Evolutionary conservation across 2,888 invertebrate species (phyloP), one percentile per base, ranked within the genome.

Genomic region (Ennomos fuscantarius): DNA sequence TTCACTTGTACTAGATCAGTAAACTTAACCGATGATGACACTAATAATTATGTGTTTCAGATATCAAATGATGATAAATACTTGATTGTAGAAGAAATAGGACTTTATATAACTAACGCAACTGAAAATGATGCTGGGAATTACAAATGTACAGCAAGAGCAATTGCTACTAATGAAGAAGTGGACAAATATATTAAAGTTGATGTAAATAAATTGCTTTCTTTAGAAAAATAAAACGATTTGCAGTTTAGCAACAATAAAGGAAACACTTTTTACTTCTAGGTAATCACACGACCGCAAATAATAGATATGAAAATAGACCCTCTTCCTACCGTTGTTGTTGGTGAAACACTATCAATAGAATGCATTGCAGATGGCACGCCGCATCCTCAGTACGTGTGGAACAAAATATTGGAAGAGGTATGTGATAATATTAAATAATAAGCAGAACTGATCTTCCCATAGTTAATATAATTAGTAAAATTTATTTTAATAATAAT

Each of bases 341-440:
- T 68, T 36, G 85, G 82, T 0, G 73, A 73, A 13, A 43, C 68
- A 13, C 60, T 90, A 24, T 65, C 73, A 0, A 71, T 90, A 49
- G 81, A 85, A 52, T 92, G 91, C 61, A 52, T 68, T 34, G 86
- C 85, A 1, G 74, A 81, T 33, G 89, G 87, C 0, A 67, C 62
- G 9, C 90, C 90, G 8, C 69, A 76, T 31, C 87, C 89, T 1
- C 69, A 74, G 57, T 85, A 82, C 45, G 50, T 43, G 11, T 91
- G 86, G 85, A 80, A 60, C 9, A 59, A 24, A 89, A 88, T 68
- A 62, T 76, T 46, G 40, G 15, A 44, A 34, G 9, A 8, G 0
- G 60, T 65, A 54, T 42, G 62, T 37, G 44, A 39, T 9, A 8
- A 33, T 41, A 9, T 10, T 2, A 15, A 41, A 11, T 34, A 13